phyloP scores from a whole-genome alignment of 2,888 invertebrate genomes.

The Ephialtes manifestator region DNA sequence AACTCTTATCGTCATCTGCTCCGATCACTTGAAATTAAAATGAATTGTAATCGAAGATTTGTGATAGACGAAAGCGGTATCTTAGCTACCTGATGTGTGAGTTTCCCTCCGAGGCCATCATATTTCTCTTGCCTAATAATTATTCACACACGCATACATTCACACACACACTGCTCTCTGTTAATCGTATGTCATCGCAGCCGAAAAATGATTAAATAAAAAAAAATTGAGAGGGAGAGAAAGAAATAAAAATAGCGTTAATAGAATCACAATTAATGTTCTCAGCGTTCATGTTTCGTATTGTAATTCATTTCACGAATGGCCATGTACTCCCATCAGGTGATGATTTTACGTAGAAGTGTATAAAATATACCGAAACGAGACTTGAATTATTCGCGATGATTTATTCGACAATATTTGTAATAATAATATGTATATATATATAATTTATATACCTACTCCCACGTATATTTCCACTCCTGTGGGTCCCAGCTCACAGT shows the following conservation, averaged over 20 bases:
- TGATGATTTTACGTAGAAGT: conserved; percentile 66
- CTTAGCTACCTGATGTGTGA: conserved; percentile 57
- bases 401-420: conserved; percentile 56
- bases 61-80: conserved; percentile 53
- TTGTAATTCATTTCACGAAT: conserved; percentile 68
- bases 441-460: conserved; percentile 14
- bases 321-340: conserved; percentile 69
- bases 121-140: conserved; percentile 66
- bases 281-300: conserved; percentile 65
- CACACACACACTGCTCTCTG: conserved; percentile 55
- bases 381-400: conserved; percentile 63
- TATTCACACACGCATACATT: conserved; percentile 41
- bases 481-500: conserved; percentile 56
- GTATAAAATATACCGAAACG: conserved; percentile 62
- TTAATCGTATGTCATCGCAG: conserved; percentile 44
- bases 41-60: conserved; percentile 40
- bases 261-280: conserved; percentile 60
- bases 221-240: conserved; percentile 4
- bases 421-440: conserved; percentile 14
- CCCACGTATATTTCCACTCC: conserved; percentile 54
- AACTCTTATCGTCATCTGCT: conserved; percentile 42
- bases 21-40: conserved; percentile 34
- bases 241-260: conserved; percentile 44
- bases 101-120: conserved; percentile 62
- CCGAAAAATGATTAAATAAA: conserved; percentile 18